A percentile compares a stretch with the other conserved stretches of the same genome.
phyloP scores from a whole-genome alignment of 2,797 vertebrate species.

The Melopsittacus undulatus region DNA sequence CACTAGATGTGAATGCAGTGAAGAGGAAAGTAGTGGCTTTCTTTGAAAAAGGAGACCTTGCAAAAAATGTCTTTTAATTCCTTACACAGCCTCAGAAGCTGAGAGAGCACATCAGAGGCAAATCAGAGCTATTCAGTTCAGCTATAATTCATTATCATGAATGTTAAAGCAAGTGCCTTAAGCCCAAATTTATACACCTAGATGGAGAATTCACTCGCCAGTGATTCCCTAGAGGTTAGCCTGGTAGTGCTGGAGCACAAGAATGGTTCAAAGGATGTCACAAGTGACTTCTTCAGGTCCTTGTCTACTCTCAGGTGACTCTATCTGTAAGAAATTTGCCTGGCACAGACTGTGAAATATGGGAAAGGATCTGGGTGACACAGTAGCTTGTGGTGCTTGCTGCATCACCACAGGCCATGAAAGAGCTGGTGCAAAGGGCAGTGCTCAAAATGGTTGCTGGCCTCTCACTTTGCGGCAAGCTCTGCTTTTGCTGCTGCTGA shows the following conservation, averaged over 20 bases:
- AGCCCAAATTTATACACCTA: background rate
- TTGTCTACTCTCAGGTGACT: background rate
- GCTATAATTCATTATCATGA: background rate
- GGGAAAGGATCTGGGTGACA: background rate
- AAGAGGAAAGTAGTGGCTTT: background rate
- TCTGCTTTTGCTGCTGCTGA: background rate
- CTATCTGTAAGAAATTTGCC: background rate
- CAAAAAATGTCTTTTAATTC: background rate
- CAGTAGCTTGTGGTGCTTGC: background rate
- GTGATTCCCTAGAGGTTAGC: background rate
- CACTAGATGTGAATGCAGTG: too few relatives aligned
- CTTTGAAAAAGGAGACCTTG: background rate
- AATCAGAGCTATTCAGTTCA: background rate
- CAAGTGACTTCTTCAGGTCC: background rate
- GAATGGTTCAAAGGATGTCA: background rate
- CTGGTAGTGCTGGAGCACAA: background rate
- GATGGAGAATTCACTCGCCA: background rate
- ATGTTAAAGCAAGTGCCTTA: background rate
- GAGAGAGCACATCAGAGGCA: background rate
- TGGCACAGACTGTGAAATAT: background rate
- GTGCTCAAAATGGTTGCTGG: background rate
- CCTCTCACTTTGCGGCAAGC: accelerated
- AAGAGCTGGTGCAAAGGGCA: background rate
- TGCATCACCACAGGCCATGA: accelerated
- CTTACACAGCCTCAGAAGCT: background rate